Base-by-base conservation (phyloP, 2,797 vertebrate species). In the Poecilia picta region DNA sequence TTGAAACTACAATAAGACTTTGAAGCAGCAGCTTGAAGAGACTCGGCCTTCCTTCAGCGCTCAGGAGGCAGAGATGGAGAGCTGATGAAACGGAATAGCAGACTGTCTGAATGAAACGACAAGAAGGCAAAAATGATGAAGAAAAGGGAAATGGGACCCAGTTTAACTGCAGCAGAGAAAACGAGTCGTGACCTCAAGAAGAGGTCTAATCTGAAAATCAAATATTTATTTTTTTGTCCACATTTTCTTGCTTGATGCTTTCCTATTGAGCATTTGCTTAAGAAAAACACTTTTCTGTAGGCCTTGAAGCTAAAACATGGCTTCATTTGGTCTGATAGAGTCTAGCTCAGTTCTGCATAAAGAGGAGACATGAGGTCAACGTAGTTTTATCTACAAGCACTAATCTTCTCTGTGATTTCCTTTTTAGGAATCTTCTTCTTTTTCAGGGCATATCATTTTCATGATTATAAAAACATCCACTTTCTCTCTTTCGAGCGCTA, bases 31-130 rank as follows among this genome's bases (percentile, higher is more conserved):
- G 28, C 53, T 64, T 39, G 43, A 46, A 46, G 45, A 71, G 68
- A 46, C 41, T 45, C 68, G 0, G 41, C 12, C 68, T 71, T n/a
- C 43, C 5, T 46, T 45, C 5, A 28, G 41, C 41, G 1, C n/a
- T 41, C 49, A 41, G 73, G 72, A 77, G 59, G 59, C 47, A 5
- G 11, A 79, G 77, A 76, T 53, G 72, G 75, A 43, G 79, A 33
- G 81, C 73, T 41, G 84, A 92, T 87, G 86, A 91, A 89, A 90
- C 76, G 81, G 83, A 88, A 85, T 87, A 84, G 79, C 5, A 25
- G 74, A 88, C 83, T 75, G 75, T n/a, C 53, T 85, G 83, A 83
- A 80, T 62, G 78, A 79, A 74, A 82, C 75, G 77, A 79, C 0
- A 74, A 77, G 55, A 62, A 36, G 16, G 31, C 18, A 51, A n/a